phyloP scores from a whole-genome alignment of 2,888 invertebrate genomes.

The Amiota mariae region DNA sequence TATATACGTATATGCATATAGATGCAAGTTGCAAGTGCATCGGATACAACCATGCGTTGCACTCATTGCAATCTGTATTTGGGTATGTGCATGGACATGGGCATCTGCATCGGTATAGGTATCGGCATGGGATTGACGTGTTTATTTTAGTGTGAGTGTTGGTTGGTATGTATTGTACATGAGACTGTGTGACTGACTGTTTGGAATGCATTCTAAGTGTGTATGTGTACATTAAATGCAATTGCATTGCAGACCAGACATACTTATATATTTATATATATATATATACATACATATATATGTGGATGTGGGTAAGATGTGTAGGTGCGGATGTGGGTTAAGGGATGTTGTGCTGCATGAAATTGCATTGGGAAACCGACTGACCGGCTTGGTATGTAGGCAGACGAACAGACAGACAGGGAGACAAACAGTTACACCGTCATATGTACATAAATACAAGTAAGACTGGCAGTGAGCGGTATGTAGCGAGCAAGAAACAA shows the following conservation, averaged over 20 bases:
- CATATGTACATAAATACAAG: no score
- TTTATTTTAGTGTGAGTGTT: conserved; percentile 14
- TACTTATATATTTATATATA: no score
- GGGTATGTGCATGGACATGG: conserved; percentile 33
- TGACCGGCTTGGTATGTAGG: not conserved
- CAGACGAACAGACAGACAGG: conserved; percentile 16
- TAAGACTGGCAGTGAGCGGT: no score
- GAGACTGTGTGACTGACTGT: conserved; percentile 27
- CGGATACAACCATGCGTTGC: not conserved
- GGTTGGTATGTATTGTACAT: conserved; percentile 22
- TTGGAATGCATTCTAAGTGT: conserved; percentile 26
- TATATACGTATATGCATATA: not conserved
- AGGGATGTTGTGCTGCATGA: conserved; percentile 5
- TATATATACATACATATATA: not conserved
- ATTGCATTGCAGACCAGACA: not conserved
- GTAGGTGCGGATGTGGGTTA: not conserved
- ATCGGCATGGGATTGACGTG: not conserved
- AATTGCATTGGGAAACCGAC: not conserved
- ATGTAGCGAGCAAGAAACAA: no score
- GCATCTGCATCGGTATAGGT: no score
- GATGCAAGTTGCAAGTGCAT: not conserved
- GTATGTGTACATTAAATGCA: conserved; percentile 16
- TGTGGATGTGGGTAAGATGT: conserved; percentile 13
- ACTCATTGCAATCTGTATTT: not conserved
- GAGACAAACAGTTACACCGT: conserved; percentile 1